These are phyloP conservation scores for Hydractinia symbiolongicarpus DNA, from an alignment of 30 jellyfish, hydroid and myxozoan species.

Conservation along the genomic window DNA sequence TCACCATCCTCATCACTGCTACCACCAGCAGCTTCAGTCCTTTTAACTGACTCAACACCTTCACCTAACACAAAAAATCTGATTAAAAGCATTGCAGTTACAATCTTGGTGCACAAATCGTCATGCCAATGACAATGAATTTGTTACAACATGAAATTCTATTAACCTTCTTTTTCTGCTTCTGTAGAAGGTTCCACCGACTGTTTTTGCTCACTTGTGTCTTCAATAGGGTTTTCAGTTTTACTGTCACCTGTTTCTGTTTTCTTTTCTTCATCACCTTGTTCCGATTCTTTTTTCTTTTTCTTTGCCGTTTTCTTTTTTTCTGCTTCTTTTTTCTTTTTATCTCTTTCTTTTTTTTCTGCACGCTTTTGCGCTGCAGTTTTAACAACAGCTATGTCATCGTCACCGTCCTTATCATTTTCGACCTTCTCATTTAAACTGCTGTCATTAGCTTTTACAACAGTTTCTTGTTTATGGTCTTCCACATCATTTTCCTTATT, in stretches of 20 bases:
- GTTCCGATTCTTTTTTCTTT: conserved; percentile 27
- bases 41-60: conserved; percentile 14
- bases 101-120: too few species aligned
- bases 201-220: too few species aligned
- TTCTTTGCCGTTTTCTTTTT: conserved; percentile 39
- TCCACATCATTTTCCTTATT: not conserved
- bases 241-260: conserved; percentile 1
- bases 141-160: too few species aligned
- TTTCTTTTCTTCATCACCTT: conserved; percentile 1
- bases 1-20: conserved; percentile 64
- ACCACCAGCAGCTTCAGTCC: conserved; percentile 41
- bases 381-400: conserved; percentile 37
- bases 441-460: conserved; percentile 18
- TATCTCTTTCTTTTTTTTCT: conserved; percentile 85
- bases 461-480: conserved; percentile 15
- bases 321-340: conserved; percentile 50
- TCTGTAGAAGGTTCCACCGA: too few species aligned
- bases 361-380: conserved; percentile 94
- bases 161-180: too few species aligned
- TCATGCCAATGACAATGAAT: too few species aligned
- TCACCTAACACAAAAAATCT: not conserved
- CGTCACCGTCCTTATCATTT: conserved; percentile 34
- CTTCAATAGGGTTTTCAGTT: too few species aligned
- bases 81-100: too few species aligned
- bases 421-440: conserved; percentile 23